Evolutionary conservation across 1,140 invertebrate genomes (phyloP).

Genomic region (Melanaphis sacchari): DNA sequence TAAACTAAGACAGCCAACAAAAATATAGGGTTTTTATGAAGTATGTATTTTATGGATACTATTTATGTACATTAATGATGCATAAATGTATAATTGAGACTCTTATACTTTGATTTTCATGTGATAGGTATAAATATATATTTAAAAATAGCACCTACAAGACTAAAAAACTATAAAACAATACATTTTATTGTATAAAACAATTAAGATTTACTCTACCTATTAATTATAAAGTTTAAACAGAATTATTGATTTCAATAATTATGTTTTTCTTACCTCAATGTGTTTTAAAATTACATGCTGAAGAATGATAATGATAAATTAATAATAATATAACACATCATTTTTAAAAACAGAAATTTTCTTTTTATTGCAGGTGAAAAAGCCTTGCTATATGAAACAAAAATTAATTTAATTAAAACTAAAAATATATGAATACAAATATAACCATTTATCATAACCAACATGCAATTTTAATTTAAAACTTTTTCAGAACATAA

Average conservation of each 20-base stretch:
- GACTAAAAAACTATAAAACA: background rate
- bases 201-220: background rate
- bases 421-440: background rate
- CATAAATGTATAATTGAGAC: too few relatives aligned
- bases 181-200: background rate
- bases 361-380: too few relatives aligned
- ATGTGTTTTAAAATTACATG: background rate
- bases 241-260: background rate
- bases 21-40: background rate
- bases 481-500: background rate
- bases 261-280: background rate
- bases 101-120: too few relatives aligned
- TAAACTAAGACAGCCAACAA: background rate
- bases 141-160: background rate
- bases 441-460: background rate
- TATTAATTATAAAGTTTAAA: background rate
- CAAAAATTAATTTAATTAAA: background rate
- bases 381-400: background rate
- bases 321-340: background rate
- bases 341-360: background rate
- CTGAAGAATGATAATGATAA: background rate
- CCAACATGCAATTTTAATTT: background rate
- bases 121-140: too few relatives aligned
- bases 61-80: background rate
- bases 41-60: background rate